Percentiles rank a stretch among this genome's conserved stretches.
Conservation (phyloP, 2,113 vertebrate species). For the Caloenas nicobarica region DNA sequence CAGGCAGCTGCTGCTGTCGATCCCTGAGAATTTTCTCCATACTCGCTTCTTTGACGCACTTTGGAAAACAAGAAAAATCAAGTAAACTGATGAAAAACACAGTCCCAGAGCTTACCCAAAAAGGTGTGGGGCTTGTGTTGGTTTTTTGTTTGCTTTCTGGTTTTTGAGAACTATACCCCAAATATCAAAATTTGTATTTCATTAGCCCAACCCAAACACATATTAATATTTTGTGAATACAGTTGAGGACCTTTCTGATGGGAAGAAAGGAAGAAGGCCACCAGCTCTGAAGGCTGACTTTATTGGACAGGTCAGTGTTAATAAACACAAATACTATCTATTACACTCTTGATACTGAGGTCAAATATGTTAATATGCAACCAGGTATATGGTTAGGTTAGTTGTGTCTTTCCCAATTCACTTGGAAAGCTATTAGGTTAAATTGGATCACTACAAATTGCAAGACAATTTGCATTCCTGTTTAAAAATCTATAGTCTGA, state of each 20-base stretch:
- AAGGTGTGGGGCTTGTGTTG: not conserved
- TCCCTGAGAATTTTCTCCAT: not conserved
- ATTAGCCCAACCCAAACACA: not conserved
- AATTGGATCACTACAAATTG: not conserved
- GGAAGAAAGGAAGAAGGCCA: not conserved
- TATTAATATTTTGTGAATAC: not conserved
- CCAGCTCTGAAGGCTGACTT: not conserved
- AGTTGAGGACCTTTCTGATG: not conserved
- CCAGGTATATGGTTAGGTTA: not conserved
- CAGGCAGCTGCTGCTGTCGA: not conserved
- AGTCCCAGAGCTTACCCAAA: not conserved
- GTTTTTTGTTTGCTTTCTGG: not conserved
- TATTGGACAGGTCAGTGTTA: not conserved
- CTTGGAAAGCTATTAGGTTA: not conserved
- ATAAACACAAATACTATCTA: not conserved
- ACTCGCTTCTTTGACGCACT: not conserved
- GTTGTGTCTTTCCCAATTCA: not conserved
- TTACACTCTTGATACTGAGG: not conserved
- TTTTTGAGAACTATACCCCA: not conserved
- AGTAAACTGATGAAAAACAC: not conserved
- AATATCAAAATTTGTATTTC: not conserved
- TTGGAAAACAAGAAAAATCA: not conserved
- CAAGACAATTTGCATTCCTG: not conserved
- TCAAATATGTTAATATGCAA: not conserved
- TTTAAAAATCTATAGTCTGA: not conserved